phyloP scores from a whole-genome alignment of 2,113 vertebrate genomes.

The Pluvialis apricaria region DNA sequence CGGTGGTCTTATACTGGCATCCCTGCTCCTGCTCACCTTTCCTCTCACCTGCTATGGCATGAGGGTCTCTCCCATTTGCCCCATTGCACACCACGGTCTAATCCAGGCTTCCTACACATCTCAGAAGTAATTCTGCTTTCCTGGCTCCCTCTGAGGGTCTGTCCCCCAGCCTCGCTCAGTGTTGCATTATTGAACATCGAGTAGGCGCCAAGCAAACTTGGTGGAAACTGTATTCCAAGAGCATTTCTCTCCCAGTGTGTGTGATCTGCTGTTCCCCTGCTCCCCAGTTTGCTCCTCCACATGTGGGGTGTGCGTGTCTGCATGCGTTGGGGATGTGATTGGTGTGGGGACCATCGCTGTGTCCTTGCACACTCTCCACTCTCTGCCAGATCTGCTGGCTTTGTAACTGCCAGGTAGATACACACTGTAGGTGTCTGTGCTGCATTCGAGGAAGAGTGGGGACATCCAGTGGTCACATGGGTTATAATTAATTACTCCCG shows the following conservation, averaged over 20 bases:
- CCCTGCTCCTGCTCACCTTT: not conserved
- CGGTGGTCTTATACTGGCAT: not conserved
- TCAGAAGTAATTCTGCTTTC: not conserved
- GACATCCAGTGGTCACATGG: constrained; percentile 75
- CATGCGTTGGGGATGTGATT: fast-evolving
- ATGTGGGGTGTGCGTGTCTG: not conserved
- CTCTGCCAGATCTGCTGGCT: not conserved
- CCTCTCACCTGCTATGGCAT: not conserved
- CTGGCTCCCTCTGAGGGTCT: not conserved
- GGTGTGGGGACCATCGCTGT: fast-evolving
- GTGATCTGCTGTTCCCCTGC: not conserved
- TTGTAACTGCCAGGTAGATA: constrained; percentile 1
- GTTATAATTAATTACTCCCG: constrained; percentile 66
- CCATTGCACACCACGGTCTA: not conserved
- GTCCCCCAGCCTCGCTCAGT: not conserved
- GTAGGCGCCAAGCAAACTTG: not conserved
- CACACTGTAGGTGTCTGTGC: not conserved
- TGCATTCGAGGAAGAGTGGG: constrained; percentile 69
- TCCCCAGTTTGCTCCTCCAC: not conserved
- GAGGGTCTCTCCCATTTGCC: not conserved
- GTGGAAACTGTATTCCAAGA: not conserved
- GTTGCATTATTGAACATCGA: not conserved
- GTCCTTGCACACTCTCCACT: not conserved
- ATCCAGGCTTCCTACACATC: not conserved
- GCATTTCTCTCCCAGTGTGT: not conserved